Evolutionary conservation across 2,113 vertebrate species (phyloP).

Genomic region (Catharus minimus): DNA sequence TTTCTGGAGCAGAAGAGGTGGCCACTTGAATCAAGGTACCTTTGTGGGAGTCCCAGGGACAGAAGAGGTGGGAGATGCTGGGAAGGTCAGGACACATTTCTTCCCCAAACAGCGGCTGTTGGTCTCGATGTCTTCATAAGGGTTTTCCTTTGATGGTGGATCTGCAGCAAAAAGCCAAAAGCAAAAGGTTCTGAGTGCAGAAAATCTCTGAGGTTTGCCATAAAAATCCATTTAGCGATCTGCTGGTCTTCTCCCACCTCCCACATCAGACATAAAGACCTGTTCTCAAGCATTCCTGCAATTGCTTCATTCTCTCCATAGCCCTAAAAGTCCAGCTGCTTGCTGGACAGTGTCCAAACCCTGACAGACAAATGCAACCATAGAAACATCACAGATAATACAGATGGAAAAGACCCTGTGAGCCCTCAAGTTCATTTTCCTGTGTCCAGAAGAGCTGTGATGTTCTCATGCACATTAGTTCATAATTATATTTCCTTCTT

Average conservation of each 20-base stretch:
- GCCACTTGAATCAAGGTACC: conserved; percentile 72
- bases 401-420: not conserved
- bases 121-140: conserved; percentile 94
- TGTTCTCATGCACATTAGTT: not conserved
- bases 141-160: conserved; percentile 93
- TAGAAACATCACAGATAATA: not conserved
- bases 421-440: conserved; percentile 24
- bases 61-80: conserved; percentile 80
- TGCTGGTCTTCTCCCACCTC: not conserved
- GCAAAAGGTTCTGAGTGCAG: not conserved
- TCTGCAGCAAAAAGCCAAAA: conserved; percentile 76
- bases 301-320: conserved; percentile 14
- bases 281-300: conserved; percentile 50
- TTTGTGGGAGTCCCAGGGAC: conserved; percentile 85
- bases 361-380: conserved; percentile 5
- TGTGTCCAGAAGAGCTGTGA: not conserved
- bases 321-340: conserved; percentile 37
- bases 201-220: conserved; percentile 21
- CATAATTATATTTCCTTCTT: not conserved
- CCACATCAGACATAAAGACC: conserved; percentile 31
- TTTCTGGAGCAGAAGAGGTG: not conserved
- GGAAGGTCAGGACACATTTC: conserved; percentile 84
- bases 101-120: conserved; percentile 88
- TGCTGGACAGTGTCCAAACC: conserved; percentile 28
- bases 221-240: conserved; percentile 10